Base-by-base conservation (phyloP, 2,113 vertebrate species). In the Bufo bufo region DNA sequence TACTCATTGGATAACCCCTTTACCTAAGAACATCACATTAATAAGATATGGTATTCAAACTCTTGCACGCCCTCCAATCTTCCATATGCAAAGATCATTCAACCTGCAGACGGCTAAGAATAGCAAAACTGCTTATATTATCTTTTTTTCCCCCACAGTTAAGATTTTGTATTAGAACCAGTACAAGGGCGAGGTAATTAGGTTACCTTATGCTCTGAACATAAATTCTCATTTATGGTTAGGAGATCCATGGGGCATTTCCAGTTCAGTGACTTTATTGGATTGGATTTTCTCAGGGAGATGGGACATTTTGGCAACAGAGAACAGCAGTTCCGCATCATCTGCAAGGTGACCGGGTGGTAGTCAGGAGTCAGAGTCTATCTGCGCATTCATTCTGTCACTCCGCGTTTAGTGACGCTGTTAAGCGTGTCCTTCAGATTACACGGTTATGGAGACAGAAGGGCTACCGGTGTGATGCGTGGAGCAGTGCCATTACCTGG, bases 131-230 rank as follows among this genome's bases (percentile, higher is more conserved):
- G 7, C 50, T 13, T 13, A 69, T 66, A 17, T 54, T 33, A 14
- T 17, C 19, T 9, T 54, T 17, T 16, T 19, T 82, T 12, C 65
- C n/a, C n/a, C 58, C 13, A 20, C 13, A 20, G 33, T 65, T 16
- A 13, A 10, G 6, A 4, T n/a, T 47, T 52, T 6, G 13, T 82
- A 45, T 63, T 59, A 82, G 33, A n/a, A 19, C 4, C 49, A 45
- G 16, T 59, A 13, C 78, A 19, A 19, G 4, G 63, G 8, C 61
- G 17, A 52, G 63, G 63, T 69, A 84, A 84, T 84, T 84, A 71
- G 82, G 63, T 71, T 71, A 84, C 82, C 82, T 84, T 84, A 84
- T 71, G 82, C n/a, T 71, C 82, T 16, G 63, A 52, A 23, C 63
- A 83, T 83, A 63, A 83, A 83, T 52, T 69, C 63, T 61, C 71